These are phyloP conservation scores for Hafferia zeledoni DNA, from an alignment of 2,797 vertebrate genomes.

Conservation along the genomic window DNA sequence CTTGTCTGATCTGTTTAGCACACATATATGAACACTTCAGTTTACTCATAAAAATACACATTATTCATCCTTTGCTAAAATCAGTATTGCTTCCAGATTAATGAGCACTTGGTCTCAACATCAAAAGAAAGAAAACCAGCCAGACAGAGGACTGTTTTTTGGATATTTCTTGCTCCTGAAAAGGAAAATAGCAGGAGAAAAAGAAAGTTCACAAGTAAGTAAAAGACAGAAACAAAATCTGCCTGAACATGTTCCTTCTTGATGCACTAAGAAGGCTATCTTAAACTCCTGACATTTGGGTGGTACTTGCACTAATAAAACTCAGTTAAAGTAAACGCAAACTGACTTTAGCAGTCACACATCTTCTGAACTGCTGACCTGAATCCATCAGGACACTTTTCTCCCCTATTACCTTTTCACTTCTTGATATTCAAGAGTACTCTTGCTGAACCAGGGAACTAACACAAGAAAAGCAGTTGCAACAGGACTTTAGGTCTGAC, in stretches of 20 bases:
- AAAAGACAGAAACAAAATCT: neutral
- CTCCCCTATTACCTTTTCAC: neutral
- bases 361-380: constrained; percentile 18
- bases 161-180: neutral
- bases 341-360: constrained; percentile 2
- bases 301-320: neutral
- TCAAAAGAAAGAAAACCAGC: neutral
- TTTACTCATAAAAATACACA: neutral
- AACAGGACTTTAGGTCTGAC: neutral
- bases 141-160: neutral
- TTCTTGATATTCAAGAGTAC: neutral
- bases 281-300: constrained; percentile 16
- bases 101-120: neutral
- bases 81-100: neutral
- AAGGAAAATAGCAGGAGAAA: neutral
- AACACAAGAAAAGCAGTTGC: neutral
- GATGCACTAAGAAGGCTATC: neutral
- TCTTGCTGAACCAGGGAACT: neutral
- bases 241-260: neutral
- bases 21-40: neutral
- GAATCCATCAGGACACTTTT: neutral
- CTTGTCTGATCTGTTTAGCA: neutral
- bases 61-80: neutral
- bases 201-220: neutral
- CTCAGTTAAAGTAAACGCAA: neutral